Conservation (phyloP, 2,797 vertebrate genomes). For the Bryconaethiops microstoma region DNA sequence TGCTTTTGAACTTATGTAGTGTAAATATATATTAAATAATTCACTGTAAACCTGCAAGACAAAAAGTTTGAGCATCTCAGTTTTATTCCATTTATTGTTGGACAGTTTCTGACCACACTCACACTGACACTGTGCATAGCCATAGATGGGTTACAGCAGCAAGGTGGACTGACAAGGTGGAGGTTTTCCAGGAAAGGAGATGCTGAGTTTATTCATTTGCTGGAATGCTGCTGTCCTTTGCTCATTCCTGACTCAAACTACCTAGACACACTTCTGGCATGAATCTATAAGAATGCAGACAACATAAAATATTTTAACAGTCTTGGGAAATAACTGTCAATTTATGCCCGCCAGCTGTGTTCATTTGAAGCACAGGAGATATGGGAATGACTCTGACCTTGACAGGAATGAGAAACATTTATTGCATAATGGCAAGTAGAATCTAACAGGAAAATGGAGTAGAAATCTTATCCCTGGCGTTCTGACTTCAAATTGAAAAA, state of each 20-base stretch:
- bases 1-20: too few relatives aligned
- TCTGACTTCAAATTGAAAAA: too few relatives aligned
- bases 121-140: not conserved
- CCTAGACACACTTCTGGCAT: not conserved
- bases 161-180: not conserved
- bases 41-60: too few relatives aligned
- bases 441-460: not conserved
- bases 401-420: constrained; percentile 10
- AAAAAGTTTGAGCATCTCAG: too few relatives aligned
- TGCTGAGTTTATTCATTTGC: not conserved
- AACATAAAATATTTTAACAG: constrained; percentile 30
- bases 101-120: not conserved
- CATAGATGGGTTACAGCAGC: not conserved
- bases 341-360: constrained; percentile 1
- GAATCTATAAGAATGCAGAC: constrained; percentile 2
- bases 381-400: constrained; percentile 30
- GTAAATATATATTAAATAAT: too few relatives aligned
- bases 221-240: not conserved
- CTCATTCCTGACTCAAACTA: not conserved
- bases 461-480: not conserved
- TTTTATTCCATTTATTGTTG: too few relatives aligned
- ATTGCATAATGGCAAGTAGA: not conserved
- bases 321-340: constrained; percentile 7
- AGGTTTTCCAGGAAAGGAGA: not conserved
- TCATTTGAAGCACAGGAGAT: not conserved